Base-by-base conservation (phyloP, 2,888 invertebrate species). In the Tuberolachnus salignus region DNA sequence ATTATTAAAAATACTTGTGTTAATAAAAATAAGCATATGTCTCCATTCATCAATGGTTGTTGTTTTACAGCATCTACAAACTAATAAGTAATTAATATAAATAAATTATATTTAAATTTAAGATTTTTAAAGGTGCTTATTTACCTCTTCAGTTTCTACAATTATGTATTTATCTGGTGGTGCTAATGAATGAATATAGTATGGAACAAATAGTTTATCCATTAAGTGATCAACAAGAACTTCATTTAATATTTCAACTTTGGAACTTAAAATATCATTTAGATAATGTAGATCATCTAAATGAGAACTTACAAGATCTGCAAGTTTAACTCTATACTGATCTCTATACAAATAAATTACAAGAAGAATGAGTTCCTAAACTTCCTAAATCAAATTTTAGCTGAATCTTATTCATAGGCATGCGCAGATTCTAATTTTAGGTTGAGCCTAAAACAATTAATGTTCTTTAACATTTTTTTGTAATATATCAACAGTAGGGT, bases 201-300 rank as follows among this genome's bases (percentile, higher is more conserved):
- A 86, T 10, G 98, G 98, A 82, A 98, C 92, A 80, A 98, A 88
- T 1, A 98, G 88, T 86, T 96, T 93, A 86, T 97, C 94, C 82
- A 98, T 88, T 81, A 98, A 88, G 86, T 98, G 97, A 85, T 97
- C 96, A 0, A 95, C 94, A 78, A 98, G 87, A 66, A 98, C 96
- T 83, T 94, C 93, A 86, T 98, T 98, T 75, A 98, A 88, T 84
- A 95, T 94, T 72, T 93, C 92, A 83, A 98, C 97, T 85, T 95
- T 92, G 80, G 98, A 89, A 84, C 94, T 92, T 23, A 99, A 89
- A 83, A 98, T 98, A 85, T 98, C 98, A 85, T 98, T 98, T 80
- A 98, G 88, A 86, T 98, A 98, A 86, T 98, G 98, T 16, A 98
- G 89, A 85, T 98, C 97, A 86, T 99, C 98, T 82, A 98, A 87